Evolutionary conservation across 2,113 vertebrate genomes (phyloP).

Genomic region (Ochotona curzoniae): DNA sequence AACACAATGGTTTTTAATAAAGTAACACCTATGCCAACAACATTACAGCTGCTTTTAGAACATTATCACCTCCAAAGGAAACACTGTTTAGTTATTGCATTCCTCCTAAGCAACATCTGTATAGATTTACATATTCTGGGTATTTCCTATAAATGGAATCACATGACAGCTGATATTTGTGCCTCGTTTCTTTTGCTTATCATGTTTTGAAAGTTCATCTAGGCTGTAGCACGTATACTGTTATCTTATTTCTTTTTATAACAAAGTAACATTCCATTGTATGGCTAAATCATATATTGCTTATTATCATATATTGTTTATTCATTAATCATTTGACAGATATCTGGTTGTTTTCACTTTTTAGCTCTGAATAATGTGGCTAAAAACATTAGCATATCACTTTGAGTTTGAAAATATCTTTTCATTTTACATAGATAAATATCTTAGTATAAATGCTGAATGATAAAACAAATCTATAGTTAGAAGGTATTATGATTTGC

Average conservation of each 20-base stretch:
- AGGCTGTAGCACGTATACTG: background rate
- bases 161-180: background rate
- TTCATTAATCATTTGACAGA: background rate
- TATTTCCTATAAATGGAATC: constrained; percentile 40
- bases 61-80: background rate
- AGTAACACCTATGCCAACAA: background rate
- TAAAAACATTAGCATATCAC: background rate
- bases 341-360: constrained; percentile 5
- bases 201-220: background rate
- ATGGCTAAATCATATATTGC: background rate
- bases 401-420: constrained; percentile 30
- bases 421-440: constrained; percentile 30
- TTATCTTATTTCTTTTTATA: constrained; percentile 2
- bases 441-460: background rate
- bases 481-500: constrained; percentile 50
- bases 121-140: constrained; percentile 4
- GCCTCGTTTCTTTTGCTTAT: constrained; percentile 18
- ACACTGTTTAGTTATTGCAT: background rate
- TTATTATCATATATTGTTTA: background rate
- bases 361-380: constrained; percentile 24
- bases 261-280: constrained; percentile 1
- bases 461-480: constrained; percentile 26
- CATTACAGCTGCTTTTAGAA: background rate
- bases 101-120: background rate
- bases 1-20: constrained; percentile 40